Evolutionary conservation across 30 jellyfish, hydroid and myxozoan genomes (phyloP).

Genomic region (Aurelia aurita complex sp. Pacific): DNA sequence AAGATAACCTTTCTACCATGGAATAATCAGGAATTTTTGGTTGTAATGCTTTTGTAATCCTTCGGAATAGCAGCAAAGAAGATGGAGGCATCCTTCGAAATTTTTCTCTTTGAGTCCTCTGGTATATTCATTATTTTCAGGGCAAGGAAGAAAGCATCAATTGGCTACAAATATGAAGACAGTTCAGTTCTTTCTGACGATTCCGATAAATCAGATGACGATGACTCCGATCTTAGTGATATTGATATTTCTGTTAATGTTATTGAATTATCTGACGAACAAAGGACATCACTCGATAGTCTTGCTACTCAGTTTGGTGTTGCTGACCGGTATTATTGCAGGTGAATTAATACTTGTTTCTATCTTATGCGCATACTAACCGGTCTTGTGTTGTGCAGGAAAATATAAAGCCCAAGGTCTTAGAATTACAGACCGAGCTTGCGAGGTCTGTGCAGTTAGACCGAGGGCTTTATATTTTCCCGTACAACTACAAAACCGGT

Average conservation of each 20-base stretch:
- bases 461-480: no score
- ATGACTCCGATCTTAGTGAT: slow-evolving; percentile 93
- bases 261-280: slow-evolving; percentile 79
- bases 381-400: no score
- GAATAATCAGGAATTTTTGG: no score
- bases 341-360: slow-evolving; percentile 26
- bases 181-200: slow-evolving; percentile 75
- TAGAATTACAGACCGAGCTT: no score
- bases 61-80: no score
- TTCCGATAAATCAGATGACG: slow-evolving; percentile 73
- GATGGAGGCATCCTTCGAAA: no score
- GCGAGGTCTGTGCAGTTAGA: no score
- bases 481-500: no score
- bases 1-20: no score
- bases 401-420: no score
- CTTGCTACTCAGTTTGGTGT: slow-evolving; percentile 87
- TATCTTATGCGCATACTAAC: no score
- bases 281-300: slow-evolving; percentile 75
- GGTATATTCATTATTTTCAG: slow-evolving; percentile 26
- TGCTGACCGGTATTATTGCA: slow-evolving; percentile 76
- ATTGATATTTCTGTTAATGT: slow-evolving; percentile 89
- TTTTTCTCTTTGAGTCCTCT: neutral
- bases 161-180: slow-evolving; percentile 87
- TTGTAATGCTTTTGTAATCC: no score
- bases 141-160: slow-evolving; percentile 80